Evolutionary conservation across 2,797 vertebrate genomes (phyloP).

Genomic region (Parauchenoglanis punctatus): DNA sequence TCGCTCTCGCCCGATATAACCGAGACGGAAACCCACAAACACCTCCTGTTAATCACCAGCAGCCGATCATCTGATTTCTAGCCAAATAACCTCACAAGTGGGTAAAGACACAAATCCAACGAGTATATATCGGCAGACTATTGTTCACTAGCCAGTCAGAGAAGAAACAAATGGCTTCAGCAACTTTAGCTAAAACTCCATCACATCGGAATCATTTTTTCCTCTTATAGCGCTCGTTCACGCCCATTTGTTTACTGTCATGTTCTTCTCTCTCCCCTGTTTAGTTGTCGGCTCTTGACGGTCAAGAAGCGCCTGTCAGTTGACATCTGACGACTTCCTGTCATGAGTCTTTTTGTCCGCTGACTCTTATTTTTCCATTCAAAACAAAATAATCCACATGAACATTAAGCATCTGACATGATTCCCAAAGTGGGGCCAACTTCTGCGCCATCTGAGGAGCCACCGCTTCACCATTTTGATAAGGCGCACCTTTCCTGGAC

Average conservation of each 20-base stretch:
- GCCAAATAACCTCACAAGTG: background rate
- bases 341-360: background rate
- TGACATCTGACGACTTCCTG: background rate
- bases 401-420: background rate
- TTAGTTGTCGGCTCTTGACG: background rate
- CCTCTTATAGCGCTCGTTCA: background rate
- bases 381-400: background rate
- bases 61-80: background rate
- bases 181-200: background rate
- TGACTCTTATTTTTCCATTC: background rate
- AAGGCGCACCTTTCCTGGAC: background rate
- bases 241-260: background rate
- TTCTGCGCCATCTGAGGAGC: too few relatives aligned
- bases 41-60: background rate
- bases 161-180: background rate
- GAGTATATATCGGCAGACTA: background rate
- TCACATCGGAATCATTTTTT: background rate
- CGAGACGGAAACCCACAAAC: background rate
- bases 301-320: background rate
- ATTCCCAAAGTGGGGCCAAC: background rate
- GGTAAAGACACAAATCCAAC: background rate
- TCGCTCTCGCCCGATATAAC: background rate
- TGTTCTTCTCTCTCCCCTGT: background rate
- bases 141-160: background rate
- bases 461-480: background rate